phyloP scores from a whole-genome alignment of 1,140 invertebrate species.

The Vanessa tameamea region DNA sequence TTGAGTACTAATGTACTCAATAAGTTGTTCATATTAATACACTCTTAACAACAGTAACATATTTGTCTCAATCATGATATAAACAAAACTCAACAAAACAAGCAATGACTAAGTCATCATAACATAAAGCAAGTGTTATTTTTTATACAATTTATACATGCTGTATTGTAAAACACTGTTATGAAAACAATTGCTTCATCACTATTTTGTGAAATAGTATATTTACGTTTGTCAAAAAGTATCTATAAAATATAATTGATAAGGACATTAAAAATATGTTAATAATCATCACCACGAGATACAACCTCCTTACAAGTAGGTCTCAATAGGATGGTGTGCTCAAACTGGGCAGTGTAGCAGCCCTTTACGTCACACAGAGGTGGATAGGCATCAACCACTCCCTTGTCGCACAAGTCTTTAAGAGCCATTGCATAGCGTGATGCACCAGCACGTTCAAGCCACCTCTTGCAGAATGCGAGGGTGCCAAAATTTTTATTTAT shows the following conservation, averaged over 20 bases:
- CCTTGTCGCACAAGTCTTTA: slow-evolving; percentile 98
- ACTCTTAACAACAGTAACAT: slow-evolving; percentile 23
- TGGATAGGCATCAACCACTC: slow-evolving; percentile 97
- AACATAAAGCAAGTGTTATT: not conserved
- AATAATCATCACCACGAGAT: slow-evolving; percentile 98
- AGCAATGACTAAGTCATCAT: slow-evolving; percentile 25
- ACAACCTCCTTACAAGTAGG: slow-evolving; percentile 99
- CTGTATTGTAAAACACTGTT: slow-evolving; percentile 1
- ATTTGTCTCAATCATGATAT: slow-evolving; percentile 16
- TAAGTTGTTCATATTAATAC: slow-evolving; percentile 10
- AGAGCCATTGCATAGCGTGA: slow-evolving; percentile 99
- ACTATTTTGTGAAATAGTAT: not conserved
- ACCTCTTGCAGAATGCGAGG: slow-evolving; percentile 98
- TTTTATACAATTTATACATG: slow-evolving; percentile 5
- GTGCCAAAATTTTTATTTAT: slow-evolving; percentile 99
- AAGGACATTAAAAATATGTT: slow-evolving; percentile 26
- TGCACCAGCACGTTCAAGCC: slow-evolving; percentile 98
- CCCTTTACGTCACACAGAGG: slow-evolving; percentile 99
- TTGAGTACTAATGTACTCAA: slow-evolving; percentile 19
- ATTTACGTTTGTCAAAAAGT: not conserved
- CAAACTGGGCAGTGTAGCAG: slow-evolving; percentile 99
- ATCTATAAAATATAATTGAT: slow-evolving; percentile 2
- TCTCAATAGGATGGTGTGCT: slow-evolving; percentile 98
- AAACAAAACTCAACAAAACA: slow-evolving; percentile 26
- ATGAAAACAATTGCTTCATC: slow-evolving; percentile 2